phyloP scores from a whole-genome alignment of 2,113 vertebrate species.

The Cynocephalus volans region DNA sequence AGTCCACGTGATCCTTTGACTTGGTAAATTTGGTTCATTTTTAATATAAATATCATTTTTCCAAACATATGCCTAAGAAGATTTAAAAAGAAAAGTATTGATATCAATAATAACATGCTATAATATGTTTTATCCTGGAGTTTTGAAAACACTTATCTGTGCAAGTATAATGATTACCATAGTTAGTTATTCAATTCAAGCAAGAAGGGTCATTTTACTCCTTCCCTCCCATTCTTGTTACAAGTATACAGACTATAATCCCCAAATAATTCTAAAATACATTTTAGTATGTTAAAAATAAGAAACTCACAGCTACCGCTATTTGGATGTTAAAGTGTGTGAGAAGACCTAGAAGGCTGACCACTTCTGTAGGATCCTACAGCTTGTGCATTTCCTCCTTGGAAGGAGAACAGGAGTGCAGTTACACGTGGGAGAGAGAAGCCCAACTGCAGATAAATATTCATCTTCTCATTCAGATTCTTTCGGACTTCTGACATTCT shows the following conservation, averaged over 20 bases:
- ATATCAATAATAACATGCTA: slow-evolving; percentile 18
- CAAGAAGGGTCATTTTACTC: neutral
- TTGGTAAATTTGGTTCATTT: slow-evolving; percentile 82
- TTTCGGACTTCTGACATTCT: slow-evolving; percentile 33
- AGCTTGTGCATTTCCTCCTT: neutral
- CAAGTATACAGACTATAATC: neutral
- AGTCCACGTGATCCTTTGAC: slow-evolving; percentile 90
- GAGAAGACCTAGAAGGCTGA: neutral
- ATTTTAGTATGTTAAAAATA: neutral
- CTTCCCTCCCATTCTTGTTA: neutral
- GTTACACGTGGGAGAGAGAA: neutral
- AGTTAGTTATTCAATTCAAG: neutral
- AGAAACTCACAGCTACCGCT: neutral
- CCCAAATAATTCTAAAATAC: neutral
- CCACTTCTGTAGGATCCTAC: neutral
- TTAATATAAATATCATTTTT: slow-evolving; percentile 94
- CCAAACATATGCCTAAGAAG: slow-evolving; percentile 93
- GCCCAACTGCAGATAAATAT: neutral
- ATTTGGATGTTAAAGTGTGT: neutral
- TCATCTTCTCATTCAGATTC: neutral
- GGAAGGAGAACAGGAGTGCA: neutral
- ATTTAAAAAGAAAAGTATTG: slow-evolving; percentile 66
- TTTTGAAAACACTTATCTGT: neutral
- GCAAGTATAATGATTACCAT: neutral
- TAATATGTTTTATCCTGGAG: slow-evolving; percentile 1